Evolutionary conservation across 2,797 vertebrate genomes (phyloP).

Genomic region (Apogon hyalosoma): DNA sequence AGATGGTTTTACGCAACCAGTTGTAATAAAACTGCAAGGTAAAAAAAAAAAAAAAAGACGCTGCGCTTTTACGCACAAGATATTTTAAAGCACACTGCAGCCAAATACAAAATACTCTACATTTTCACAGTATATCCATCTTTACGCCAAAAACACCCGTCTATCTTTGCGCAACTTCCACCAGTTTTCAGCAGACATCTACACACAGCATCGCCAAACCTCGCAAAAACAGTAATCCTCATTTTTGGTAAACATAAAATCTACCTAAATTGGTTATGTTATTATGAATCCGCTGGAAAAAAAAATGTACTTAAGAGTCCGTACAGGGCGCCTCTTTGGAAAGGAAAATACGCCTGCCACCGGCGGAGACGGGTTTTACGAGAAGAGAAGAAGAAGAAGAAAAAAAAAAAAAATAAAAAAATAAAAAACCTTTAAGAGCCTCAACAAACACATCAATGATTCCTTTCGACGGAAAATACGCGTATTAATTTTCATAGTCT

Average conservation of each 20-base stretch:
- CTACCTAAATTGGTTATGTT: conserved; percentile 1
- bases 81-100: neutral
- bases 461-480: conserved; percentile 6
- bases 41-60: too few species aligned
- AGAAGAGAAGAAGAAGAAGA: conserved; percentile 30
- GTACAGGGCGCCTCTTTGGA: conserved; percentile 39
- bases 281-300: neutral
- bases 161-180: conserved; percentile 9
- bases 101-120: neutral
- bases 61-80: too few species aligned
- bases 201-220: neutral
- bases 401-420: conserved; percentile 16
- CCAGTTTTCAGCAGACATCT: neutral
- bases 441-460: neutral
- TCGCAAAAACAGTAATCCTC: neutral
- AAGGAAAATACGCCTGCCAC: conserved; percentile 64
- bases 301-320: neutral
- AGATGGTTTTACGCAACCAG: too few species aligned
- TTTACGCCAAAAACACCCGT: neutral
- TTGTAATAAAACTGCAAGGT: too few species aligned
- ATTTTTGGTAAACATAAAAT: neutral
- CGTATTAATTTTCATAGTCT: neutral
- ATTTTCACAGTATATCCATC: neutral
- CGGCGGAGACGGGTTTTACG: conserved; percentile 36
- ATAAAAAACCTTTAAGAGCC: conserved; percentile 13